Conservation (phyloP, 1,140 invertebrate genomes). For the Drosophila melanogaster region DNA sequence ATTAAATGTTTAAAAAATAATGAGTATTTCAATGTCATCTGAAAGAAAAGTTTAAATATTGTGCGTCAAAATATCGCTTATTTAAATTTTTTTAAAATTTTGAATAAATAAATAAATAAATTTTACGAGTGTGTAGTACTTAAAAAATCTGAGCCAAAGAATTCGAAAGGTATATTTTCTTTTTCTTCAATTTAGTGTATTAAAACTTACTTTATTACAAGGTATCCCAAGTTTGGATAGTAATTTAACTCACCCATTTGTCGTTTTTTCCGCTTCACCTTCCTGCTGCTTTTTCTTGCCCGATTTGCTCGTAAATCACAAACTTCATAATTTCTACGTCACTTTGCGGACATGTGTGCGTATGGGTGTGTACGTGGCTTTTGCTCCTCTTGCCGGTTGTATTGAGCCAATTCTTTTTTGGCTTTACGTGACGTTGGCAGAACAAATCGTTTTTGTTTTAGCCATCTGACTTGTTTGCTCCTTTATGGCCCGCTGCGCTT, state of each 20-base stretch:
- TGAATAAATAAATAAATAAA: no score
- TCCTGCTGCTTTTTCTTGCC: constrained; percentile 17
- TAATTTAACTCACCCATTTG: not conserved
- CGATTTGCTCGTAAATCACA: constrained; percentile 73
- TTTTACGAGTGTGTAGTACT: no score
- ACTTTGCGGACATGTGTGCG: constrained; percentile 59
- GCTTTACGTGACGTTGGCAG: constrained; percentile 71
- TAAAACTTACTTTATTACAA: not conserved
- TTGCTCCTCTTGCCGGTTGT: constrained; percentile 24
- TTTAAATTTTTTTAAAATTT: no score
- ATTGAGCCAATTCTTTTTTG: constrained; percentile 43
- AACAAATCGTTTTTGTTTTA: constrained; percentile 58
- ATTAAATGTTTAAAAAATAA: no score
- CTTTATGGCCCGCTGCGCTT: constrained; percentile 68
- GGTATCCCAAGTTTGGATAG: constrained; percentile 2
- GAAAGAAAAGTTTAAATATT: no score
- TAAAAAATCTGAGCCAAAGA: no score
- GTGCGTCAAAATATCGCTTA: no score
- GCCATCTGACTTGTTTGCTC: constrained; percentile 40
- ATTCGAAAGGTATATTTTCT: no score
- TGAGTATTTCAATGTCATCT: no score
- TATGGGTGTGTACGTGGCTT: constrained; percentile 22
- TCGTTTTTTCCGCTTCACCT: constrained; percentile 9
- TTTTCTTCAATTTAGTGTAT: no score
- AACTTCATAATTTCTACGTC: constrained; percentile 77